Percentiles rank a stretch among this genome's conserved stretches.
phyloP scores from a whole-genome alignment of 2,888 invertebrate genomes.

The Pecten maximus region DNA sequence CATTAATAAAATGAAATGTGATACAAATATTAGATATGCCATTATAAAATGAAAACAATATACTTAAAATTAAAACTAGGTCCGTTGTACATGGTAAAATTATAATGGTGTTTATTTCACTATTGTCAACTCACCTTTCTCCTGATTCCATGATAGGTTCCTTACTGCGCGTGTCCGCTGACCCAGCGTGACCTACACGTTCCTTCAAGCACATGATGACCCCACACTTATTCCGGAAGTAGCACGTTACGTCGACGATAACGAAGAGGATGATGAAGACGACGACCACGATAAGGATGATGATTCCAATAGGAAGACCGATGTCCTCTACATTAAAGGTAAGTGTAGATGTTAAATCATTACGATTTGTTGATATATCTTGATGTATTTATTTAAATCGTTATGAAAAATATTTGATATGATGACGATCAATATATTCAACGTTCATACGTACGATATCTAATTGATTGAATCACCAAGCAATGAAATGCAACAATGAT shows the following conservation, averaged over 20 bases:
- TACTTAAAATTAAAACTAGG: too few relatives aligned
- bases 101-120: too few relatives aligned
- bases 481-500: neutral
- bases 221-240: constrained; percentile 86
- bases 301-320: constrained; percentile 84
- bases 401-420: too few relatives aligned
- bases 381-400: too few relatives aligned
- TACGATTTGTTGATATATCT: too few relatives aligned
- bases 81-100: too few relatives aligned
- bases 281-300: constrained; percentile 93
- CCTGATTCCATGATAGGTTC: constrained; percentile 65
- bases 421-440: too few relatives aligned
- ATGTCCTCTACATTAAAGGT: constrained; percentile 26
- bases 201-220: constrained; percentile 80
- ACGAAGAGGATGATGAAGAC: constrained; percentile 89
- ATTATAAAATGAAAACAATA: too few relatives aligned
- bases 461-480: neutral
- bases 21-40: too few relatives aligned
- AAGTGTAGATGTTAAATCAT: neutral
- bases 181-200: constrained; percentile 59
- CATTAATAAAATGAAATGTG: too few relatives aligned
- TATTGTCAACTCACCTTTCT: constrained; percentile 49
- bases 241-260: constrained; percentile 92
- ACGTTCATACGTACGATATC: neutral
- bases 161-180: constrained; percentile 64